A percentile compares a stretch with the other conserved stretches of the same genome.
Evolutionary conservation across 2,113 vertebrate genomes (phyloP).

Genomic region (Burhinus bistriatus): DNA sequence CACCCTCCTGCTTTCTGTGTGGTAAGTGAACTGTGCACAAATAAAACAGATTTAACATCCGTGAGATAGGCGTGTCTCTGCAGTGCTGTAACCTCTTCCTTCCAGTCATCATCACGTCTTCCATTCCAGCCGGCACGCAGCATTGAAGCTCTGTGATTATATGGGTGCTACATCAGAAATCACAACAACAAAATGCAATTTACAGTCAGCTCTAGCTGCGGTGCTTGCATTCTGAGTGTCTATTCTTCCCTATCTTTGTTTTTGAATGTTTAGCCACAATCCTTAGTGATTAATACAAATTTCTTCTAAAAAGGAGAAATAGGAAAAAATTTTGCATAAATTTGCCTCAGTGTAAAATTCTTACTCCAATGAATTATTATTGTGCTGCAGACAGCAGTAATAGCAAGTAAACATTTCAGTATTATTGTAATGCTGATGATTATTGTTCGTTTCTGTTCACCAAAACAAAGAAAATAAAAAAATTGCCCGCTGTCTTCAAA

Average conservation of each 20-base stretch:
- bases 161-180: background rate
- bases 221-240: background rate
- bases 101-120: background rate
- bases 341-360: background rate
- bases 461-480: constrained; percentile 41
- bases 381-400: background rate
- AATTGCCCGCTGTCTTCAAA: background rate
- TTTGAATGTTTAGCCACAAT: background rate
- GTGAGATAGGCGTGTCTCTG: background rate
- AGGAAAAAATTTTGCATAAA: background rate
- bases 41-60: background rate
- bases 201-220: background rate
- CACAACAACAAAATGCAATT: background rate
- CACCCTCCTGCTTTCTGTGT: background rate
- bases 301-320: background rate
- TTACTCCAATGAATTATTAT: background rate
- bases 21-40: background rate
- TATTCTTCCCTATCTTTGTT: background rate
- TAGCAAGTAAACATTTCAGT: background rate
- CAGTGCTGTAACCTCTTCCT: background rate
- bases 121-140: background rate
- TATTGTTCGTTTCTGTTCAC: background rate
- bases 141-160: background rate
- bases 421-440: constrained; percentile 29
- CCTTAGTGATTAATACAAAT: background rate